phyloP scores from a whole-genome alignment of 2,113 vertebrate species.

The Xenopus borealis region DNA sequence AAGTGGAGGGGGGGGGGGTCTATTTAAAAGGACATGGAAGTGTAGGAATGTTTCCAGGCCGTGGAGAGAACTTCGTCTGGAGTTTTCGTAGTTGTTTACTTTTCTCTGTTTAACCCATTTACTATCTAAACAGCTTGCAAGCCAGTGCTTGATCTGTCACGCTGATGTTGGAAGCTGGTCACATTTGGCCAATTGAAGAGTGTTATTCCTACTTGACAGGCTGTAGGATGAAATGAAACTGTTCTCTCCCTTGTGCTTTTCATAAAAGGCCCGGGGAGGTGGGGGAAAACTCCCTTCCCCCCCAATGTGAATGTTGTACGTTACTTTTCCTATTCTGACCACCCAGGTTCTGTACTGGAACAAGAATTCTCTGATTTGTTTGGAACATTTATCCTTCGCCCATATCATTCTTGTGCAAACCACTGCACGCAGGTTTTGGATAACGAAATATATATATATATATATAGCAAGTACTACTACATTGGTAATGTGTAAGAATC shows the following conservation, averaged over 20 bases:
- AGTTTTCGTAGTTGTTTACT: slow-evolving; percentile 6
- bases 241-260: no score
- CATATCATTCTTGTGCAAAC: not conserved
- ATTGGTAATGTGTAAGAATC: no score
- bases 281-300: not conserved
- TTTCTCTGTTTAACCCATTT: not conserved
- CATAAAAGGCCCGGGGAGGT: not conserved
- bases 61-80: slow-evolving; percentile 30
- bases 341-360: slow-evolving; percentile 25
- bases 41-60: slow-evolving; percentile 48
- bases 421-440: not conserved
- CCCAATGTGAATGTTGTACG: slow-evolving; percentile 3
- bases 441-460: no score
- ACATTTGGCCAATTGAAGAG: not conserved
- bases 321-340: slow-evolving; percentile 17
- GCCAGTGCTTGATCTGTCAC: not conserved
- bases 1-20: slow-evolving; percentile 39
- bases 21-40: slow-evolving; percentile 41
- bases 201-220: not conserved
- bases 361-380: slow-evolving; percentile 23
- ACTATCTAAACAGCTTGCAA: no score
- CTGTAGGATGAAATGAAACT: not conserved
- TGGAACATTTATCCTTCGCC: not conserved
- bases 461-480: no score
- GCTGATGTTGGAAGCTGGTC: slow-evolving; percentile 13